Evolutionary conservation across 2,113 vertebrate species (phyloP), one percentile per base, ranked within the genome.

Genomic region (Syngnathus typhle): DNA sequence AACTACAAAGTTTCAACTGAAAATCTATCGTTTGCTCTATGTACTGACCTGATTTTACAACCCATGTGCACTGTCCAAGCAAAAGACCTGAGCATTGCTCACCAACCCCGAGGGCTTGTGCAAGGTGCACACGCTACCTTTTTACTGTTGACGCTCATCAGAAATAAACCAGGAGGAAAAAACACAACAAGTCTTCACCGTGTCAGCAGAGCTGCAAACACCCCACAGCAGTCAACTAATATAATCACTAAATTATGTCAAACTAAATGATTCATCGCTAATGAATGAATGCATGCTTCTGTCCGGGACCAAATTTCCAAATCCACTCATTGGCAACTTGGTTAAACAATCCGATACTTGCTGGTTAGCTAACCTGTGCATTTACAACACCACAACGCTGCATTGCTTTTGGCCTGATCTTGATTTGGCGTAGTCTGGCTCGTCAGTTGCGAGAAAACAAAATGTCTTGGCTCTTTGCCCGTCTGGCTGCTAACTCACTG

Each of bases 61-160:
- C 54, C 52, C 13, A n/a, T 21, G 37, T 60, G 19, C 4, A 1
- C 19, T 60, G 59, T n/a, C 37, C 5, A 7, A 60, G 18, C 19
- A 9, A 60, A 60, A 39, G 19, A 39, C 4, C 12, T 11, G 4
- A 60, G 37, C 19, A 38, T 63, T 68, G 66, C 39, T 69, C 70
- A 67, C 54, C 65, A 66, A 65, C 70, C 78, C 64, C 69, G 62
- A 72, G 64, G 56, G 27, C 27, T 62, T 75, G 43, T 6, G 44
- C 18, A 7, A 21, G n/a, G 6, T 55, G 51, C 52, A 59, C 51
- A 65, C 15, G 10, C 47, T 44, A 62, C 37, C 55, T 46, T 70
- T 61, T 46, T 58, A 65, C 39, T 67, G 64, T 73, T 58, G 47
- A 60, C 15, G 54, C n/a, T 27, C 7, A 36, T 47, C 16, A 49